Conservation (phyloP, 1,140 invertebrate genomes). For the Megalopta genalis region DNA sequence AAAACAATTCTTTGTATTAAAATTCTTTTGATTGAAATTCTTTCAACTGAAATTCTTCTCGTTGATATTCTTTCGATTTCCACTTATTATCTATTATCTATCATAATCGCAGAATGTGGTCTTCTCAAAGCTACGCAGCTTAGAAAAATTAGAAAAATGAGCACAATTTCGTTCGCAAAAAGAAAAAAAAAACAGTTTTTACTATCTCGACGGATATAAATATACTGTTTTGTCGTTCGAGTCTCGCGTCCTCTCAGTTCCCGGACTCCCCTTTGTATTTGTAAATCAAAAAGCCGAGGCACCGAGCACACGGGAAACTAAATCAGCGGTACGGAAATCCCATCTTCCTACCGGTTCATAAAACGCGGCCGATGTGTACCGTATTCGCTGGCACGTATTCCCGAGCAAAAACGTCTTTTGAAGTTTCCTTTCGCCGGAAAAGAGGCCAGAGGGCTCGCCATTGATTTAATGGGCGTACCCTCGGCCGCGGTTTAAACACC, state of each 20-base stretch:
- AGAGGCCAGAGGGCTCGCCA: conserved; percentile 21
- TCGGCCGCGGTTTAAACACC: conserved; percentile 57
- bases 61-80: too few relatives aligned
- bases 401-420: conserved; percentile 60
- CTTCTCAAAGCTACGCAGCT: too few relatives aligned
- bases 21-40: too few relatives aligned
- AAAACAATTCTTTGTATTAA: too few relatives aligned
- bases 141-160: too few relatives aligned
- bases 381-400: conserved; percentile 30
- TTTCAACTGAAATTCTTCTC: too few relatives aligned
- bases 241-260: background rate
- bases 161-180: too few relatives aligned
- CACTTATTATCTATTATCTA: too few relatives aligned
- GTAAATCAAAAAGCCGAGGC: conserved; percentile 27
- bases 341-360: conserved; percentile 46
- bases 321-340: conserved; percentile 36
- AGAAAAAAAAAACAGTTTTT: too few relatives aligned
- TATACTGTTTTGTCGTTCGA: too few relatives aligned
- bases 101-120: too few relatives aligned
- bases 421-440: conserved; percentile 51
- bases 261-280: conserved; percentile 8
- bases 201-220: too few relatives aligned
- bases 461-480: conserved; percentile 63
- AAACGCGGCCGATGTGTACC: conserved; percentile 37
- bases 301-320: conserved; percentile 2